These are phyloP conservation scores for Terebella lapidaria DNA, from an alignment of 2,888 invertebrate genomes.

Conservation along the genomic window DNA sequence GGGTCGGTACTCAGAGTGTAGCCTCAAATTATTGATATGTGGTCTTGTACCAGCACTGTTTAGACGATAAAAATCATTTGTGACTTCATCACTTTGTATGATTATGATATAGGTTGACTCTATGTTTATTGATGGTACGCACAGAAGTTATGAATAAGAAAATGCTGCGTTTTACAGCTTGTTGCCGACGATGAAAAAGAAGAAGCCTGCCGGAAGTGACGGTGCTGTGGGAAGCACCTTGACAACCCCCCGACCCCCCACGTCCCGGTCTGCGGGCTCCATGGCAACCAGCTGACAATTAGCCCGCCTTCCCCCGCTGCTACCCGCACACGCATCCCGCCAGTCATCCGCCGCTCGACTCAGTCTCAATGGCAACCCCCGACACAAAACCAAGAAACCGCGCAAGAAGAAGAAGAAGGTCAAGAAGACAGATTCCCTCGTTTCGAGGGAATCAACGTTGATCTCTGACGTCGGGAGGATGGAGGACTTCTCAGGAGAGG, in stretches of 20 bases:
- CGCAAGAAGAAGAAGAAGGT: neutral
- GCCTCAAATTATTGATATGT: neutral
- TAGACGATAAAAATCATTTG: neutral
- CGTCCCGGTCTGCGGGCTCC: neutral
- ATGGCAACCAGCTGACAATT: neutral
- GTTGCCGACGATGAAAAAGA: neutral
- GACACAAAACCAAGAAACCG: neutral
- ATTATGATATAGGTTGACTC: neutral
- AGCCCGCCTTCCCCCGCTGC: neutral
- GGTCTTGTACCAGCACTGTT: no score
- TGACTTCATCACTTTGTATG: neutral
- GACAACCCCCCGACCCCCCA: neutral
- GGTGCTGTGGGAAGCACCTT: neutral
- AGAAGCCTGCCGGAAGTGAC: neutral
- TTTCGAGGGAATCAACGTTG: neutral
- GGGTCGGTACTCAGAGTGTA: neutral
- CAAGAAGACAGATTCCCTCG: neutral
- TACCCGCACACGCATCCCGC: neutral
- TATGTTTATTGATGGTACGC: neutral
- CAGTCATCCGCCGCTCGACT: neutral
- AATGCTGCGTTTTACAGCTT: neutral
- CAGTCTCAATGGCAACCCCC: neutral
- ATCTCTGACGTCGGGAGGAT: neutral
- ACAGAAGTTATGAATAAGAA: neutral
- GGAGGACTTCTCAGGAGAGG: neutral